A percentile compares a stretch with the other conserved stretches of the same genome.
phyloP scores from a whole-genome alignment of 2,888 invertebrate genomes.

The Eupeodes luniger region DNA sequence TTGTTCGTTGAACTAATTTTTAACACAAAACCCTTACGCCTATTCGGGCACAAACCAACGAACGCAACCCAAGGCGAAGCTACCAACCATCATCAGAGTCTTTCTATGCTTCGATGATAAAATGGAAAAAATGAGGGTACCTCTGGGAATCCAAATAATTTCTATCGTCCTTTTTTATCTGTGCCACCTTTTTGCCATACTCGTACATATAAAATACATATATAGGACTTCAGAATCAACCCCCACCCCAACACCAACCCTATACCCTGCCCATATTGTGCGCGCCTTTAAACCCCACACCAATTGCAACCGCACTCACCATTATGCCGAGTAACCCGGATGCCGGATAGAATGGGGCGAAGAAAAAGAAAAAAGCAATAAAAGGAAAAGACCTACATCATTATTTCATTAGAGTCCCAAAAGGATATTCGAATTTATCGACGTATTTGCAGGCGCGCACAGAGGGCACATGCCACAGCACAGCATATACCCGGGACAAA shows the following conservation, averaged over 20 bases:
- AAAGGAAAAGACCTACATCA: slow-evolving; percentile 69
- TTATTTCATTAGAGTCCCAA: slow-evolving; percentile 74
- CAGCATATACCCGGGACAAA: neutral
- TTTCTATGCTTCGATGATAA: slow-evolving; percentile 26
- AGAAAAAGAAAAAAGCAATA: slow-evolving; percentile 33
- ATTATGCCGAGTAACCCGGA: slow-evolving; percentile 40
- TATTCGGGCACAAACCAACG: slow-evolving; percentile 52
- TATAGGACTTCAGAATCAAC: neutral
- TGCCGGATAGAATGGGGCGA: slow-evolving; percentile 54
- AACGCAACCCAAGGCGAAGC: slow-evolving; percentile 16
- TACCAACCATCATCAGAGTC: neutral
- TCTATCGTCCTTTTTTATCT: slow-evolving; percentile 70
- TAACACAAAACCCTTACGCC: slow-evolving; percentile 58
- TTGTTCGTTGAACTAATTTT: slow-evolving; percentile 63
- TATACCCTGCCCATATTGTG: neutral
- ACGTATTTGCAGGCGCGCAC: slow-evolving; percentile 69
- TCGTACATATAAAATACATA: too few species aligned
- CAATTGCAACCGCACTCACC: slow-evolving; percentile 35
- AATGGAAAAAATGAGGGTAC: slow-evolving; percentile 59
- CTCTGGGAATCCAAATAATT: slow-evolving; percentile 68
- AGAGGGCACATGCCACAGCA: slow-evolving; percentile 32
- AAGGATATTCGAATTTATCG: slow-evolving; percentile 75
- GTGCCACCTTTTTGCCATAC: slow-evolving; percentile 44
- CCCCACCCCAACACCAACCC: too few species aligned
- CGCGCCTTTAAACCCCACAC: neutral